A percentile compares a stretch with the other conserved stretches of the same genome.
Evolutionary conservation across 2,888 invertebrate species (phyloP).

Genomic region (Rotaria magnacalcarata): DNA sequence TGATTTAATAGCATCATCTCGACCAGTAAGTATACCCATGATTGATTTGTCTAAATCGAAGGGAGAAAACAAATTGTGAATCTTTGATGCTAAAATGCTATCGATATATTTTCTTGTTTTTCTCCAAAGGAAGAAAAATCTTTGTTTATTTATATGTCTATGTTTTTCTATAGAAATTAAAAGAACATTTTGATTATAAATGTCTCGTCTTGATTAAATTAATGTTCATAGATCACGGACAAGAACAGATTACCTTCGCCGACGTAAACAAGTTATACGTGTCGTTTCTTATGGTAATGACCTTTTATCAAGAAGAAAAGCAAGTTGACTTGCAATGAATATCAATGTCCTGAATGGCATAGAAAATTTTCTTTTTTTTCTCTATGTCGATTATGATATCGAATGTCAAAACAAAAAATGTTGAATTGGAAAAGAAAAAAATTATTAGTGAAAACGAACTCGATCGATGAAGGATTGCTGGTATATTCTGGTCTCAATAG

Average conservation of each 20-base stretch:
- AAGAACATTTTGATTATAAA: too few relatives aligned
- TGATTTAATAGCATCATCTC: background rate
- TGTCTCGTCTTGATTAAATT: background rate
- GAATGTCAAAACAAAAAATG: background rate
- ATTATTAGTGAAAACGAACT: too few relatives aligned
- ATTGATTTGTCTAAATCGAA: background rate
- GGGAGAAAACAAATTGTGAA: background rate
- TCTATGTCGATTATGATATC: too few relatives aligned
- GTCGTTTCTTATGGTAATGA: background rate
- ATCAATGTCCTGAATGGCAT: background rate
- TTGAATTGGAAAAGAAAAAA: background rate
- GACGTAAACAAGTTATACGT: background rate
- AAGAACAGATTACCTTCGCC: background rate
- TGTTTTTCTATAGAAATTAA: too few relatives aligned
- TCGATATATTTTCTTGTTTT: too few relatives aligned
- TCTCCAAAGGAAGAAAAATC: too few relatives aligned
- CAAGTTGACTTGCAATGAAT: background rate
- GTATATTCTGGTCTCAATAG: too few relatives aligned
- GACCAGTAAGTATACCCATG: conserved; percentile 6
- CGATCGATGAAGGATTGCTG: too few relatives aligned
- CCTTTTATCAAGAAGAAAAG: background rate
- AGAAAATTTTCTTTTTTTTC: background rate
- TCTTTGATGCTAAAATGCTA: too few relatives aligned
- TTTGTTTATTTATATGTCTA: too few relatives aligned
- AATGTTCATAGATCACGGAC: background rate